These are phyloP conservation scores for Tetranychus truncatus DNA, from an alignment of 2,888 invertebrate genomes.

Conservation along the genomic window DNA sequence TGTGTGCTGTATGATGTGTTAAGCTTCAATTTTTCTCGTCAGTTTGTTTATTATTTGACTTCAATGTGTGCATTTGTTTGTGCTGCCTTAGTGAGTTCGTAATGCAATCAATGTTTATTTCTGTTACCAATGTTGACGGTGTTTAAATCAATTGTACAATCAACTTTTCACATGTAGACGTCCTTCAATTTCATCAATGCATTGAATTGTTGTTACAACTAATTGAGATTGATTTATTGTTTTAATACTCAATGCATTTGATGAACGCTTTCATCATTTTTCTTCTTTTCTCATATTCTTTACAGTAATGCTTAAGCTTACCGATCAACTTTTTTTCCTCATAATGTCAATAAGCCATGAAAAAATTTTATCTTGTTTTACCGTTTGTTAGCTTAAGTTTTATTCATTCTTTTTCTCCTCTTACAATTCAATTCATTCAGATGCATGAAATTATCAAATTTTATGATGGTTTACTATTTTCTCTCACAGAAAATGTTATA, in stretches of 20 bases:
- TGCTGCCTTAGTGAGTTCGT: too few relatives aligned
- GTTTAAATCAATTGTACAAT: too few relatives aligned
- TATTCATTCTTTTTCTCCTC: neutral
- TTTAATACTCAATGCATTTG: neutral
- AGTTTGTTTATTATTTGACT: neutral
- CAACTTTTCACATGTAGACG: neutral
- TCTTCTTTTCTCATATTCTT: neutral
- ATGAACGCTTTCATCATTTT: neutral
- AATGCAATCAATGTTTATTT: too few relatives aligned
- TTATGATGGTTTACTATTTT: neutral
- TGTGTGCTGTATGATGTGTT: neutral
- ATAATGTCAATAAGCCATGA: neutral
- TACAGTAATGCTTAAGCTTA: neutral
- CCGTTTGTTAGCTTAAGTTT: neutral
- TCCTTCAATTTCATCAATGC: conserved; percentile 1
- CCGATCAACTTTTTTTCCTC: neutral
- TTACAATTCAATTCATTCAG: neutral
- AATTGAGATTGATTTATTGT: neutral
- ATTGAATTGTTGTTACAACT: neutral
- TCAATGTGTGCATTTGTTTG: neutral
- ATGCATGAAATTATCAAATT: neutral
- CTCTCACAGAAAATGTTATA: neutral
- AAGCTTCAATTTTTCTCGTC: neutral
- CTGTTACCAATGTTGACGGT: too few relatives aligned
- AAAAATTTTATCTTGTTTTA: neutral